Percentiles rank a stretch among this genome's conserved stretches.
Conservation (phyloP, 2,113 vertebrate species). For the Copsychus sechellarum region DNA sequence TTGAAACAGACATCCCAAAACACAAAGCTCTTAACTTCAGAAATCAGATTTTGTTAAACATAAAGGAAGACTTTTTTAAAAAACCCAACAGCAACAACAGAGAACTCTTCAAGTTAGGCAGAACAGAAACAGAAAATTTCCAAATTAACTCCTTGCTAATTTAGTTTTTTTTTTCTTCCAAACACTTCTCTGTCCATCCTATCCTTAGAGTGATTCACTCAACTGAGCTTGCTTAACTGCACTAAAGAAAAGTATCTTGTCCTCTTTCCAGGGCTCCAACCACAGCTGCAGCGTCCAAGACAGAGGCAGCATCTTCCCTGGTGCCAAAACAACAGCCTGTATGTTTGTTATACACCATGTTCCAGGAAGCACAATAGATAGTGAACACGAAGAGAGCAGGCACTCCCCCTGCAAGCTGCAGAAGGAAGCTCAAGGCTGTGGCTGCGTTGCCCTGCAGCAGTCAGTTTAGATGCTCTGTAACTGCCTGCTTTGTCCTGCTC, state of each 20-base stretch:
- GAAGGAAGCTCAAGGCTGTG: background rate
- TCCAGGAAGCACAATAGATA: background rate
- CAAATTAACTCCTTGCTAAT: background rate
- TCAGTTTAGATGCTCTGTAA: rapidly evolving
- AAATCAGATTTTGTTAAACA: background rate
- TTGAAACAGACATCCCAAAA: background rate
- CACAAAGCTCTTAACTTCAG: background rate
- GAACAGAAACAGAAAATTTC: background rate
- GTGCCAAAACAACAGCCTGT: background rate
- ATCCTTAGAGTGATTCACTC: background rate
- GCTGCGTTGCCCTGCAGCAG: background rate
- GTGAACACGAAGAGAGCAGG: background rate
- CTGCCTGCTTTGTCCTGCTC: background rate
- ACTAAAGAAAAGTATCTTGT: background rate
- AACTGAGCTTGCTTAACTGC: background rate
- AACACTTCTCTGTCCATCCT: background rate
- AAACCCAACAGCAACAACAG: background rate
- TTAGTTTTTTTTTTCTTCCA: background rate
- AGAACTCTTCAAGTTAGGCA: background rate
- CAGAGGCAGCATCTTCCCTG: background rate
- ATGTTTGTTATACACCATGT: background rate
- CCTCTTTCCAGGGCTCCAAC: background rate
- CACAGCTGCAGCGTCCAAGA: background rate
- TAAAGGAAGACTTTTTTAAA: background rate
- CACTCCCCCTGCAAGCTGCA: background rate